A percentile compares a stretch with the other conserved stretches of the same genome.
Evolutionary conservation across 2,888 invertebrate genomes (phyloP).

Genomic region (Leucoma salicis): DNA sequence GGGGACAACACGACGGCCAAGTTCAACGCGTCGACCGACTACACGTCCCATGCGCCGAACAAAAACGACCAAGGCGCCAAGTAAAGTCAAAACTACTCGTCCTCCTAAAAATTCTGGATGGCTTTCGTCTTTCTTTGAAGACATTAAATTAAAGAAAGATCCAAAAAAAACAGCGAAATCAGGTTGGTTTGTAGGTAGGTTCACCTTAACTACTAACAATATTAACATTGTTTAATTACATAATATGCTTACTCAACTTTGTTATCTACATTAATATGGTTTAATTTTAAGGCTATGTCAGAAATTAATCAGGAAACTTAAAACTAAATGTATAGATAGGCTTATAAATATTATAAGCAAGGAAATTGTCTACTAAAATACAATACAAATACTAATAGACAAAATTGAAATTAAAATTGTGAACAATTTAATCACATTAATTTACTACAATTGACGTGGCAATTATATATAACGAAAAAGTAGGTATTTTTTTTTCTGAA

Average conservation of each 20-base stretch:
- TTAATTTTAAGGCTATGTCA: too few species aligned
- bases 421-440: too few species aligned
- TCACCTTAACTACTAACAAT: constrained; percentile 9
- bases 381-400: too few species aligned
- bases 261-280: too few species aligned
- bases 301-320: too few species aligned
- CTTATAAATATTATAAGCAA: too few species aligned
- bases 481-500: too few species aligned
- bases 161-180: constrained; percentile 55
- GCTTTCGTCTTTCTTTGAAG: constrained; percentile 60
- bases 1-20: constrained; percentile 17
- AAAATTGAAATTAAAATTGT: too few species aligned
- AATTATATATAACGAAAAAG: too few species aligned
- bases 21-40: constrained; percentile 26
- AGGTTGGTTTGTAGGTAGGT: constrained; percentile 71
- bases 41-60: constrained; percentile 35
- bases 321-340: too few species aligned
- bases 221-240: not conserved
- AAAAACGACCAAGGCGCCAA: constrained; percentile 52
- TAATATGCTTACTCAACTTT: not conserved
- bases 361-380: too few species aligned
- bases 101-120: constrained; percentile 57
- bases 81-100: constrained; percentile 52
- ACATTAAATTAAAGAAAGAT: constrained; percentile 49
- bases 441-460: too few species aligned